These are phyloP conservation scores for Gadopsis marmoratus DNA, from an alignment of 2,797 vertebrate genomes.

Conservation along the genomic window DNA sequence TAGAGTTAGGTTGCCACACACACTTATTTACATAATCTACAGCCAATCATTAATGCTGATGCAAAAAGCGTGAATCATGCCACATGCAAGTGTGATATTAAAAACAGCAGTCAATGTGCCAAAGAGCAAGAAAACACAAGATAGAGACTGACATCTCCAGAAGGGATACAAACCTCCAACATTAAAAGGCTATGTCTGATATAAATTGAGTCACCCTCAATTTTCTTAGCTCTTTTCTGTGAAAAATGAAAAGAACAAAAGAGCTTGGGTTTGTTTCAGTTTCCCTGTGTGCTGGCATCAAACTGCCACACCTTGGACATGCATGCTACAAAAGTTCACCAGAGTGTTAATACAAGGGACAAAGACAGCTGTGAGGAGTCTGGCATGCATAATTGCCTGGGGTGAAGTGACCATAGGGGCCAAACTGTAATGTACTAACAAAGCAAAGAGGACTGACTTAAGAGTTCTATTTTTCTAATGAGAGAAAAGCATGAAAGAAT, in stretches of 20 bases:
- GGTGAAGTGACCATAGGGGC: slow-evolving; percentile 17
- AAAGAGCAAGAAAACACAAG: slow-evolving; percentile 76
- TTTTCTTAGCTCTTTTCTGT: slow-evolving; percentile 98
- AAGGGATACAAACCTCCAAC: slow-evolving; percentile 93
- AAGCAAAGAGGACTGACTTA: slow-evolving; percentile 33
- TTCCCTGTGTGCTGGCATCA: slow-evolving; percentile 50
- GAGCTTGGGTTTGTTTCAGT: slow-evolving; percentile 72
- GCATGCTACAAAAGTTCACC: slow-evolving; percentile 61
- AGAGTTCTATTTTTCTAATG: slow-evolving; percentile 28
- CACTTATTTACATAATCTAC: slow-evolving; percentile 25
- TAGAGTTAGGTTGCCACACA: slow-evolving; percentile 48
- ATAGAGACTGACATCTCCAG: slow-evolving; percentile 62
- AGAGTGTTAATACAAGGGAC: slow-evolving; percentile 61
- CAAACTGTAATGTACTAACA: slow-evolving; percentile 30
- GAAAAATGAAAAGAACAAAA: slow-evolving; percentile 84
- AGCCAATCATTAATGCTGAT: slow-evolving; percentile 30
- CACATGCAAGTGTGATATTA: slow-evolving; percentile 80
- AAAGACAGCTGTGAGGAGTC: slow-evolving; percentile 39
- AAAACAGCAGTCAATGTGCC: slow-evolving; percentile 63
- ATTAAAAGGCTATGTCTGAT: slow-evolving; percentile 99
- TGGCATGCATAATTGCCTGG: slow-evolving; percentile 66
- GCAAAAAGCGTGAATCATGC: slow-evolving; percentile 59
- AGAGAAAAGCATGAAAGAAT: slow-evolving; percentile 46
- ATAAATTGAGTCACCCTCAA: slow-evolving; percentile 99
- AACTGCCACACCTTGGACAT: slow-evolving; percentile 63